Evolutionary conservation across 2,888 invertebrate genomes (phyloP), one percentile per base, ranked within the genome.

Genomic region (Ochropleura plecta): DNA sequence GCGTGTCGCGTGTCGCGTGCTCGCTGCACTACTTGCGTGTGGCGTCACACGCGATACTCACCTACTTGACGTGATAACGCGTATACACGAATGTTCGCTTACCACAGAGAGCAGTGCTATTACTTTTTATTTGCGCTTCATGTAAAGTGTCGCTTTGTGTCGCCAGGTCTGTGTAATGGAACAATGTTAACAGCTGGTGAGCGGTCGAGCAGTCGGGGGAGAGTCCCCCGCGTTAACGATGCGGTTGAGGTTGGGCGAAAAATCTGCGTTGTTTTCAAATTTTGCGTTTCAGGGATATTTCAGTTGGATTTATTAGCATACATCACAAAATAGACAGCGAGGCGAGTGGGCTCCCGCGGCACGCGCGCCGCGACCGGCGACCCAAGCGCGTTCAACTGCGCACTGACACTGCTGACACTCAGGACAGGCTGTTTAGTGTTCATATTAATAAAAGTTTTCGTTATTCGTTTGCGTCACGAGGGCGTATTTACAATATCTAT

Each of bases 1-100:
- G 72, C 67, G 67, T 49, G 57, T 70, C 66, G 57, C 65, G 65
- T 48, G 74, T 40, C 62, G 8, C n/a, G 46, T 63, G 53, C 16
- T 74, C 16, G 44, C 46, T 44, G 30, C 10, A 49, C 62, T 44
- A 51, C 55, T 40, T 20, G 55, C 20, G 64, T 46, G 57, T 76
- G 42, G 16, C 40, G n/a, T 42, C 76, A 48, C 42, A 64, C 48
- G 48, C 20, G 51, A 42, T 46, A 30, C 60, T 30, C 30, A 14
- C 65, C 48, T 40, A 18, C 44, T 64, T 49, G 42, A 53, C 46
- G 12, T 48, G 53, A 14, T 48, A 48, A 48, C 66, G 30, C 44
- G 46, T 44, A 10, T n/a, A 75, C 55, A 20, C 40, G 49, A 67
- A 63, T 57, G 0, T 67, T 55, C n/a, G 40, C 12, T 55, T 14